Evolutionary conservation across 2,113 vertebrate genomes (phyloP).

Genomic region (Grammomys surdaster): DNA sequence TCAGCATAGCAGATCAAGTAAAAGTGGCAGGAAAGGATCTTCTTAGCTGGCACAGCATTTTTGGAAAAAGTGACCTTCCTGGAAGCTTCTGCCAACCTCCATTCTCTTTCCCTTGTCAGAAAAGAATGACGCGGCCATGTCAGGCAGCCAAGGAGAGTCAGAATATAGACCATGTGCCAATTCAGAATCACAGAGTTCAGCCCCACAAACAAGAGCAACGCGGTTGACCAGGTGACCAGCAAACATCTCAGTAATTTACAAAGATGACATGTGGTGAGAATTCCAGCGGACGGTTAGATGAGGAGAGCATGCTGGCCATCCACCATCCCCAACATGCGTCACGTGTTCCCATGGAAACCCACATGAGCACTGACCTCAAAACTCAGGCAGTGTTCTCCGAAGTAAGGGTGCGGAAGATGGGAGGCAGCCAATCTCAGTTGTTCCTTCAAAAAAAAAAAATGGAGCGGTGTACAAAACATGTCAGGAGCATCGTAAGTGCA

Average conservation of each 20-base stretch:
- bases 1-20: not conserved
- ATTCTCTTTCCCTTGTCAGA: not conserved
- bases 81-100: not conserved
- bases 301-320: not conserved
- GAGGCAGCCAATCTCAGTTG: not conserved
- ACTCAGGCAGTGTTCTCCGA: too few species aligned
- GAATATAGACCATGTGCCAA: not conserved
- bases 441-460: not conserved
- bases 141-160: not conserved
- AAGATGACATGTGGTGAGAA: not conserved
- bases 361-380: not conserved
- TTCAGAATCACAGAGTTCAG: not conserved
- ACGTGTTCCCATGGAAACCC: not conserved
- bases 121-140: too few species aligned
- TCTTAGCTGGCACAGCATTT: not conserved
- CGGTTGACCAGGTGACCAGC: fast-evolving
- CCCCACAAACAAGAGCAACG: not conserved
- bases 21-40: not conserved
- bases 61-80: not conserved
- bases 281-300: fast-evolving
- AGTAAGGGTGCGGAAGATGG: not conserved
- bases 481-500: not conserved
- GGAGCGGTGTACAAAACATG: fast-evolving
- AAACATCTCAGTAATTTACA: not conserved
- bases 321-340: not conserved